Conservation (phyloP, 2,113 vertebrate genomes). For the Corythaeola cristata region DNA sequence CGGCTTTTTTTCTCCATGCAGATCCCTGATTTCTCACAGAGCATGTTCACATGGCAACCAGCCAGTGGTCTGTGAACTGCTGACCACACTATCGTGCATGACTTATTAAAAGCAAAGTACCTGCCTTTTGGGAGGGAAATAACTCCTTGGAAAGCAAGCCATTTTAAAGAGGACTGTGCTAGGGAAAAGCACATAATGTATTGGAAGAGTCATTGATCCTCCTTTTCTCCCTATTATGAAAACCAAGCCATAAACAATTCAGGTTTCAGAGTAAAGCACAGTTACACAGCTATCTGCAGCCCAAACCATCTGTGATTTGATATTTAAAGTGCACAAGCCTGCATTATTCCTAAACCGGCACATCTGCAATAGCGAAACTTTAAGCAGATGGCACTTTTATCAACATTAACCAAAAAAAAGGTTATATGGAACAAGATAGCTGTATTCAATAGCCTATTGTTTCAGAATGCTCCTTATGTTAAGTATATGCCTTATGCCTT, state of each 20-base stretch:
- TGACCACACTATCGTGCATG: not conserved
- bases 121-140: not conserved
- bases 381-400: not conserved
- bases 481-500: not conserved
- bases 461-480: not conserved
- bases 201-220: not conserved
- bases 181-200: not conserved
- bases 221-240: not conserved
- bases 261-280: not conserved
- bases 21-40: not conserved
- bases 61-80: not conserved
- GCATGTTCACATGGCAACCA: not conserved
- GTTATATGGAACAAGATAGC: not conserved
- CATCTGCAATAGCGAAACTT: not conserved
- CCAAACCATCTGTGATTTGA: not conserved
- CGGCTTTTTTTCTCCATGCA: not conserved
- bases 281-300: not conserved
- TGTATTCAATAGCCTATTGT: not conserved
- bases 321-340: not conserved
- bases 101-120: not conserved
- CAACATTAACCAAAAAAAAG: not conserved
- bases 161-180: not conserved
- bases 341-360: not conserved
- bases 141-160: not conserved
- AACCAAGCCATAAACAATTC: not conserved